phyloP scores from a whole-genome alignment of 2,113 vertebrate species.

The Ophiodon elongatus region DNA sequence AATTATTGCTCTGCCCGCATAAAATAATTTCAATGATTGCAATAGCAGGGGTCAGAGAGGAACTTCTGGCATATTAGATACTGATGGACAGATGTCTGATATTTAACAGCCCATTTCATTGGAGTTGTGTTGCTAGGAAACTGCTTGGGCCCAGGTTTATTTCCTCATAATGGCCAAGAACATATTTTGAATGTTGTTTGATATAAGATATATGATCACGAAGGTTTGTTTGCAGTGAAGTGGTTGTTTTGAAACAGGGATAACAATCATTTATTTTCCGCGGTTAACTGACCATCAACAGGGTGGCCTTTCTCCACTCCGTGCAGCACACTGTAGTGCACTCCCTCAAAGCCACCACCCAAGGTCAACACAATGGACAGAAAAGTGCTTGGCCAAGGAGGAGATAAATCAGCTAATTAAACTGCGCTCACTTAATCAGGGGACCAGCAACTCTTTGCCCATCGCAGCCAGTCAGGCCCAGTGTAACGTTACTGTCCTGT shows the following conservation, averaged over 20 bases:
- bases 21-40: background rate
- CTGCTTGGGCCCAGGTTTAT: background rate
- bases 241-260: background rate
- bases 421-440: constrained; percentile 92
- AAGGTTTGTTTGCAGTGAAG: background rate
- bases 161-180: background rate
- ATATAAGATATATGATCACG: background rate
- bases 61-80: constrained; percentile 4
- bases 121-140: constrained; percentile 32
- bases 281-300: background rate
- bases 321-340: constrained; percentile 22
- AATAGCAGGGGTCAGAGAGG: constrained; percentile 9
- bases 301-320: background rate
- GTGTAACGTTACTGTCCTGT: constrained; percentile 86
- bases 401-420: constrained; percentile 99
- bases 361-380: constrained; percentile 89
- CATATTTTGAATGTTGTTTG: too few species aligned
- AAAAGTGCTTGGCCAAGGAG: constrained; percentile 87
- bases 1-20: constrained; percentile 1
- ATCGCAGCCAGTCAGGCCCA: constrained; percentile 88
- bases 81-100: background rate
- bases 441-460: constrained; percentile 83
- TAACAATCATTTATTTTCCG: background rate
- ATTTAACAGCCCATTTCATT: constrained; percentile 20
- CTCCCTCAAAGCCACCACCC: constrained; percentile 89